A percentile compares a stretch with the other conserved stretches of the same genome.
Conservation (phyloP, 2,113 vertebrate species). For the Pteruthius melanotis region DNA sequence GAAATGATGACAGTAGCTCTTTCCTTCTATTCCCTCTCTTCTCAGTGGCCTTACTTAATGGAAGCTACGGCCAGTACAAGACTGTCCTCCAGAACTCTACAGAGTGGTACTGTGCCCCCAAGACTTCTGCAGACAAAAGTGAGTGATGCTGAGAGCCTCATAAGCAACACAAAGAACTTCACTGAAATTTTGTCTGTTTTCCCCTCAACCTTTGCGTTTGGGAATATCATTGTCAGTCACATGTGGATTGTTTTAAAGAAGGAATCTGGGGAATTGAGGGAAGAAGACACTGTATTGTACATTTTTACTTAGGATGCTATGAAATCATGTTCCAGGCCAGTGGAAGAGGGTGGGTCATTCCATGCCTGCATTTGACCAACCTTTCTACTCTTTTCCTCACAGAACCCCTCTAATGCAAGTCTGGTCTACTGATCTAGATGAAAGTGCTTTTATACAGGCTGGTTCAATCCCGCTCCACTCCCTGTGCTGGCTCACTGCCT, state of each 20-base stretch:
- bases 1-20: not conserved
- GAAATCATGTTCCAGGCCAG: not conserved
- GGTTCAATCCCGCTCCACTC: not conserved
- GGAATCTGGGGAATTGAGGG: not conserved
- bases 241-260: not conserved
- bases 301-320: not conserved
- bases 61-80: not conserved
- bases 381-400: not conserved
- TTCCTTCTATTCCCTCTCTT: not conserved
- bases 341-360: not conserved
- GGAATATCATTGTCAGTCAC: not conserved
- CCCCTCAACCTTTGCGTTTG: not conserved
- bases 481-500: not conserved
- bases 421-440: not conserved
- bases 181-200: not conserved
- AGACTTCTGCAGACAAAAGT: not conserved
- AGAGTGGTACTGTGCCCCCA: not conserved
- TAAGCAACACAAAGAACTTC: not conserved
- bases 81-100: not conserved
- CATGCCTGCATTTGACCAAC: not conserved
- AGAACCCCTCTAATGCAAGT: not conserved
- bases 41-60: not conserved
- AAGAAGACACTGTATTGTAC: not conserved
- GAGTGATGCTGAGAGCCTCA: not conserved
- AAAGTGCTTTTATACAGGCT: not conserved